Evolutionary conservation across 2,888 invertebrate species (phyloP), one percentile per base, ranked within the genome.

Genomic region (Siphlonurus alternatus): DNA sequence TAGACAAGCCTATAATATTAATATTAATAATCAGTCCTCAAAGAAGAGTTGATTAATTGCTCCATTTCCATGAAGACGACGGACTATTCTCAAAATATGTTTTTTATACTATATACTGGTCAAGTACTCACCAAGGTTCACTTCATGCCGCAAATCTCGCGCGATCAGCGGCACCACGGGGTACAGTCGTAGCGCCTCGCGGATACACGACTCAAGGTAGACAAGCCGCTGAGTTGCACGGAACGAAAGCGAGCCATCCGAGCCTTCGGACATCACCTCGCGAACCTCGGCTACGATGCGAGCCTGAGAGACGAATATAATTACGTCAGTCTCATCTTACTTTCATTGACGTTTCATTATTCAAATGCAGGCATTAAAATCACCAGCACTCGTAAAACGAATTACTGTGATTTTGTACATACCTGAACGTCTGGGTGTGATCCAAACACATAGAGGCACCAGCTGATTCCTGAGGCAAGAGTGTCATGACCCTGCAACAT

Each of bases 401-500:
- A 38, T 38, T 38, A 38, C 15, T 38, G 38, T 38, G 15, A 10
- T 5, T 38, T 38, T 38, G 5, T 15, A 18, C 56, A 53, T 68
- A 73, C 74, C 73, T 82, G 81, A 24, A 81, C 76, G 2, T 78
- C 73, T 0, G 78, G 78, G 71, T 81, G 69, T 23, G 75, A 71
- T 5, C 81, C 82, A 5, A 83, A 72, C 5, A 79, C 73, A 66
- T 80, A 80, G 5, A 80, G 71, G 10, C 78, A 74, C 81, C 81
- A 83, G 64, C 76, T 76, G 60, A 80, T 73, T 15, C 78, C 81
- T 1, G 79, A 78, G 0, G 83, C 78, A 1, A 81, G 80, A 1
- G 83, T 83, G 67, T 83, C 83, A 69, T 83, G 83, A 2, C 83
- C 83, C 72, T 78, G 59, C 24, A 63, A 63, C 63, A 63, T 63